Evolutionary conservation across 1,140 invertebrate species (phyloP).

Genomic region (Sycobia sp.): DNA sequence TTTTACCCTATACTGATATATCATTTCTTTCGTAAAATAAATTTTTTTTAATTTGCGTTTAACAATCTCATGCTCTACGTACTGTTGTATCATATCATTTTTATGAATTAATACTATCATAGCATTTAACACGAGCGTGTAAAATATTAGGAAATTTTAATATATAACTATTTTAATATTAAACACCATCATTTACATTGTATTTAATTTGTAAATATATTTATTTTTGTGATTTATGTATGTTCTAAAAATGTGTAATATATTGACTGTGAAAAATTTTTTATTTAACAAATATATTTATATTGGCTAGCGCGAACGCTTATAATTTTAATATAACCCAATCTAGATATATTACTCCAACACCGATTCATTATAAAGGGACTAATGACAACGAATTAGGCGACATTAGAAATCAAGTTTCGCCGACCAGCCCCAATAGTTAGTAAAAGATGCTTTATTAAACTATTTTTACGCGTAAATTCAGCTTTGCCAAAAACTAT

Average conservation of each 20-base stretch:
- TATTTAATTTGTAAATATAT: neutral
- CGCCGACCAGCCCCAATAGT: conserved; percentile 61
- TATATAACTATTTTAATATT: neutral
- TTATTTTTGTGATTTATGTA: conserved; percentile 1
- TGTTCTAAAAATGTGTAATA: conserved; percentile 6
- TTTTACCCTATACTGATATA: conserved; percentile 15
- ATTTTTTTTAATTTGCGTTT: conserved; percentile 7
- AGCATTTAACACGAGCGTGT: neutral
- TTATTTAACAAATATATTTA: no score
- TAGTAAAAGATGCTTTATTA: conserved; percentile 32
- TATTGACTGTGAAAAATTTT: no score
- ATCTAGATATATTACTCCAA: conserved; percentile 51
- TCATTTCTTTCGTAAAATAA: neutral
- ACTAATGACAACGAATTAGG: conserved; percentile 46
- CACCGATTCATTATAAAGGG: conserved; percentile 51
- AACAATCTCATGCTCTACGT: conserved; percentile 7
- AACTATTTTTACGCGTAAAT: neutral
- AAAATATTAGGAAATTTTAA: neutral
- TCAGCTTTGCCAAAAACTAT: neutral
- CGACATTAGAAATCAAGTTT: conserved; percentile 53
- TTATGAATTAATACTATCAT: neutral
- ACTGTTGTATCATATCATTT: neutral
- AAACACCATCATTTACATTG: neutral
- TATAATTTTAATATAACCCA: no score
- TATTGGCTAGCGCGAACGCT: no score